Evolutionary conservation across 2,797 vertebrate genomes (phyloP).

Genomic region (Tokudaia tokunoshimensis): DNA sequence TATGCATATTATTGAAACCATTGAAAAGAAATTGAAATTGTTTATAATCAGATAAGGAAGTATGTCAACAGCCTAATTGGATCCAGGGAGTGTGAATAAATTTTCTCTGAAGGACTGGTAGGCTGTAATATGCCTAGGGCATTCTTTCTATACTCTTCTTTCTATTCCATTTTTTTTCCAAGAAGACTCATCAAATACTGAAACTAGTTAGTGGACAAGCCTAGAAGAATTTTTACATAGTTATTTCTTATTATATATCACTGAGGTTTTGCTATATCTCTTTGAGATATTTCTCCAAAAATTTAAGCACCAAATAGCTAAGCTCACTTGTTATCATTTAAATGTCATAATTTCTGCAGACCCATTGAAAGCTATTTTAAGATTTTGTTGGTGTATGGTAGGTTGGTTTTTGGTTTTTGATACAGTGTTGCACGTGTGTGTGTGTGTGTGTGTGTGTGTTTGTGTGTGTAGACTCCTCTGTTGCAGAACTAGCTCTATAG

Average conservation of each 20-base stretch:
- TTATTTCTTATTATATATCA: neutral
- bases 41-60: slow-evolving; percentile 38
- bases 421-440: no score
- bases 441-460: neutral
- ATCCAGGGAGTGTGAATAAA: neutral
- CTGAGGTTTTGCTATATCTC: neutral
- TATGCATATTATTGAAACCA: slow-evolving; percentile 23
- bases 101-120: neutral
- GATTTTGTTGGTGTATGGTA: neutral
- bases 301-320: neutral
- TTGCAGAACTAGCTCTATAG: neutral
- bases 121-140: neutral
- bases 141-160: neutral
- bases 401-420: neutral
- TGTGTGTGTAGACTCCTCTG: neutral
- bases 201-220: neutral
- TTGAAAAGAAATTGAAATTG: slow-evolving; percentile 30
- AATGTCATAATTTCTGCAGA: neutral
- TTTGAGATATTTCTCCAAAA: neutral
- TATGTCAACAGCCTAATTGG: neutral
- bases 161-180: neutral
- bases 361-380: neutral
- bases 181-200: neutral
- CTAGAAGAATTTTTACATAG: neutral
- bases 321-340: neutral